Evolutionary conservation across 2,113 vertebrate species (phyloP).

Genomic region (Probosciger aterrimus): DNA sequence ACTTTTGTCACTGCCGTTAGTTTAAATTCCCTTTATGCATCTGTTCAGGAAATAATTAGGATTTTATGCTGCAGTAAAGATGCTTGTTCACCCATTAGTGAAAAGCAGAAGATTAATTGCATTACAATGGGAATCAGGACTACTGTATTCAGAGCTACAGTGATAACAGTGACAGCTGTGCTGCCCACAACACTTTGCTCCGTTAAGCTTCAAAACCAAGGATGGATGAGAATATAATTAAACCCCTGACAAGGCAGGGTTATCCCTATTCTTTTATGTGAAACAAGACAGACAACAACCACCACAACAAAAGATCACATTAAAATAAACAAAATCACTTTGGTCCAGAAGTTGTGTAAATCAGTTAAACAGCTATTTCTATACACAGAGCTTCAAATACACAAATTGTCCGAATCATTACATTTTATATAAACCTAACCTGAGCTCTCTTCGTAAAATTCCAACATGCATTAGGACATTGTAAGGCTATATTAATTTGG

Average conservation of each 20-base stretch:
- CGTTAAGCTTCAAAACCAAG: constrained; percentile 65
- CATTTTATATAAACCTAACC: not conserved
- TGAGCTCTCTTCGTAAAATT: not conserved
- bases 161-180: constrained; percentile 64
- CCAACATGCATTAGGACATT: not conserved
- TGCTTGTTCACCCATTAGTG: constrained; percentile 77
- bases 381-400: not conserved
- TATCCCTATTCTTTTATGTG: not conserved
- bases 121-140: constrained; percentile 73
- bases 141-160: constrained; percentile 7
- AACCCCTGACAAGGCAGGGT: constrained; percentile 45
- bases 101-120: constrained; percentile 79
- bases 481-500: not conserved
- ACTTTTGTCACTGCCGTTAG: constrained; percentile 74
- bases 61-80: constrained; percentile 81
- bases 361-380: not conserved
- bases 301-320: not conserved
- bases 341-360: not conserved
- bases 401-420: not conserved
- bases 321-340: not conserved
- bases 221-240: constrained; percentile 72
- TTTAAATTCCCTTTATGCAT: constrained; percentile 74
- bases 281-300: not conserved
- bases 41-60: constrained; percentile 80
- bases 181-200: constrained; percentile 69